Percentiles rank a stretch among this genome's conserved stretches.
Evolutionary conservation across 2,113 vertebrate species (phyloP).

Genomic region (Silurus glanis): DNA sequence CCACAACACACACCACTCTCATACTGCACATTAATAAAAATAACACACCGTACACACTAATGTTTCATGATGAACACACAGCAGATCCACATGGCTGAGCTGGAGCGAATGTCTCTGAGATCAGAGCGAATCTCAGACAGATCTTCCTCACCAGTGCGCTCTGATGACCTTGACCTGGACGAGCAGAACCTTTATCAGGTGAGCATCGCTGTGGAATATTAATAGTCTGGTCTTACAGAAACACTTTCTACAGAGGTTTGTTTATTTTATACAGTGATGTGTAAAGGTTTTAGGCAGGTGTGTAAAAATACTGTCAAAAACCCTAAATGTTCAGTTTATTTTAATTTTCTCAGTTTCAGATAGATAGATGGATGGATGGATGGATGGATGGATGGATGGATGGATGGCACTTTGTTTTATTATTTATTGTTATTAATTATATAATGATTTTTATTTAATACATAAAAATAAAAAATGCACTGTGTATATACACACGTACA

Average conservation of each 20-base stretch:
- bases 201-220: neutral
- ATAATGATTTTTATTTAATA: too few relatives aligned
- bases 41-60: constrained; percentile 15
- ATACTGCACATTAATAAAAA: neutral
- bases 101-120: constrained; percentile 90
- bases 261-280: neutral
- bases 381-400: too few relatives aligned
- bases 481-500: too few relatives aligned
- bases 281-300: too few relatives aligned
- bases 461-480: too few relatives aligned
- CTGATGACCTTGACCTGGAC: constrained; percentile 89
- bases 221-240: too few relatives aligned
- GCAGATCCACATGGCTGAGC: constrained; percentile 95
- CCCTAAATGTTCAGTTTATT: too few relatives aligned
- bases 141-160: constrained; percentile 88
- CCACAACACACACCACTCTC: neutral
- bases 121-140: constrained; percentile 85
- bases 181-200: constrained; percentile 78
- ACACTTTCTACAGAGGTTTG: neutral
- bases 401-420: too few relatives aligned
- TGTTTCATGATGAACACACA: constrained; percentile 50
- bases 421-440: too few relatives aligned
- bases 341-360: too few relatives aligned
- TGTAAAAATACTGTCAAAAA: too few relatives aligned
- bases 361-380: too few relatives aligned